Evolutionary conservation across 2,888 invertebrate species (phyloP).

Genomic region (Dromius quadrimaculatus): DNA sequence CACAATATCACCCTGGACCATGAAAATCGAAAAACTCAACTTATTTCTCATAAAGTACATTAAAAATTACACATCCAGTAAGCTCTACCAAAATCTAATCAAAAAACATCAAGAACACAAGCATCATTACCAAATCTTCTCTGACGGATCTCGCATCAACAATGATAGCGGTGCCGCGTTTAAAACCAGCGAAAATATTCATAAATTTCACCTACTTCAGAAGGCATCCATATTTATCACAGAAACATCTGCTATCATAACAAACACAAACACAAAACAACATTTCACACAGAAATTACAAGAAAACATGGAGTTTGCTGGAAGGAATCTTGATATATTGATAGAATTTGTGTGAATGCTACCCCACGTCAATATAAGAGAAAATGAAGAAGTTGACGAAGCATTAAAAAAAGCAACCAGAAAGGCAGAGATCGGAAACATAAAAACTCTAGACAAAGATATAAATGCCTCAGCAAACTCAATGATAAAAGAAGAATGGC

Average conservation of each 20-base stretch:
- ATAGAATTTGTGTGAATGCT: no score
- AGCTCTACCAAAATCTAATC: background rate
- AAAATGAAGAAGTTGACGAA: no score
- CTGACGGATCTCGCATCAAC: no score
- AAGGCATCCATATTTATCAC: background rate
- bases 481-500: no score
- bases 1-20: conserved; percentile 4
- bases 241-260: background rate
- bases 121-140: background rate
- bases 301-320: background rate
- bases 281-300: background rate
- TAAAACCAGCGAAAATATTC: no score
- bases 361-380: no score
- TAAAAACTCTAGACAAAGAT: no score
- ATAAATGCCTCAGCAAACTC: no score
- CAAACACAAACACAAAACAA: background rate
- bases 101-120: background rate
- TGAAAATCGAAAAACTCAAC: background rate
- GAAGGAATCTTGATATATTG: background rate
- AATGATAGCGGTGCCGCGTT: no score
- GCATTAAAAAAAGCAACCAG: no score
- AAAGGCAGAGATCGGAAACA: no score
- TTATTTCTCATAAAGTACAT: background rate
- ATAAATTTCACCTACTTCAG: background rate
- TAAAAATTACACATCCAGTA: background rate